Evolutionary conservation across 2,113 vertebrate species (phyloP).

Genomic region (Vidua chalybeata): DNA sequence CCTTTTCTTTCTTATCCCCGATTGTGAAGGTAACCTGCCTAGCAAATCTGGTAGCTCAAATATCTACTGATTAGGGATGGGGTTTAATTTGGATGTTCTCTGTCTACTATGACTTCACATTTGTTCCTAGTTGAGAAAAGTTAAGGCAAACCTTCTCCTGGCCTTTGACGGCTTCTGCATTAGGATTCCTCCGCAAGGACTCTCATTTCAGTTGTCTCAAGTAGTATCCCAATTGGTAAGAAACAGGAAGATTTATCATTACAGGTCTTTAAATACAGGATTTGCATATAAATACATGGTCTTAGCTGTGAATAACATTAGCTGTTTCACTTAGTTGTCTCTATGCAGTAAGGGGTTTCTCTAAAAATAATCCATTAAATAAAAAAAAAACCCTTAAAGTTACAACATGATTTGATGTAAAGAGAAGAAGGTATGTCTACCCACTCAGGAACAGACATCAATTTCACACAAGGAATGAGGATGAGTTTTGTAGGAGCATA

Average conservation of each 20-base stretch:
- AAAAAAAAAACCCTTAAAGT: neutral
- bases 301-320: neutral
- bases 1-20: neutral
- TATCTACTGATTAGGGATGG: neutral
- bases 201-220: neutral
- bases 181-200: neutral
- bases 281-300: neutral
- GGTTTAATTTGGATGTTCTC: neutral
- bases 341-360: neutral
- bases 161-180: neutral
- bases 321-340: neutral
- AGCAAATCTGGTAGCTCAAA: neutral
- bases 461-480: neutral
- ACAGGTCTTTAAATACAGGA: neutral
- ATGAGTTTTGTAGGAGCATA: neutral
- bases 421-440: neutral
- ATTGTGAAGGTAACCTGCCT: neutral
- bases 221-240: neutral
- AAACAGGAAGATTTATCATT: neutral
- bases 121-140: neutral
- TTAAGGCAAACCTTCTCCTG: neutral
- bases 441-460: neutral
- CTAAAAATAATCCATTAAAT: neutral
- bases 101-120: neutral
- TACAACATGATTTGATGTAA: neutral